These are phyloP conservation scores for Sebastes steindachneri DNA, from an alignment of 2,797 vertebrate genomes.

Conservation along the genomic window DNA sequence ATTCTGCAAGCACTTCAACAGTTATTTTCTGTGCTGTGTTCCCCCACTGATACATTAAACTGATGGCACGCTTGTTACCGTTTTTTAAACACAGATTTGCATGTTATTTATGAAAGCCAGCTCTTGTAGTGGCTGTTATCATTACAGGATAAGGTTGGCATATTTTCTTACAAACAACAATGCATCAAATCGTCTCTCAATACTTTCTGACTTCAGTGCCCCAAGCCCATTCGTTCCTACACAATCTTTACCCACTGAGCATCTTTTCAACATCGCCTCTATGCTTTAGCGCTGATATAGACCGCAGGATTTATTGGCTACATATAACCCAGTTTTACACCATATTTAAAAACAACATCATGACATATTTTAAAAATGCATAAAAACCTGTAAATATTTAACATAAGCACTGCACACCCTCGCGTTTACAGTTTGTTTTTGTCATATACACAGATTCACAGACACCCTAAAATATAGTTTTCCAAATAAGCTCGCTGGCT, in stretches of 20 bases:
- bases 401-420: background rate
- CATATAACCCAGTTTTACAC: no score
- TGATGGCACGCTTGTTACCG: background rate
- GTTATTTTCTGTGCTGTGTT: background rate
- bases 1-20: background rate
- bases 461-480: background rate
- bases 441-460: background rate
- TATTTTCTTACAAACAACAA: background rate
- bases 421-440: background rate
- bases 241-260: background rate
- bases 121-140: slow-evolving; percentile 1
- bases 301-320: no score
- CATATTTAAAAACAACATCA: background rate
- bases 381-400: background rate
- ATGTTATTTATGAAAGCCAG: background rate
- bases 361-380: background rate
- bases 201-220: background rate
- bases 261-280: no score
- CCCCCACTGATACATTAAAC: background rate
- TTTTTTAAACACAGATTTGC: background rate
- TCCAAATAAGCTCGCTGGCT: background rate
- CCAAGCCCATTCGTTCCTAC: background rate
- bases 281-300: no score
- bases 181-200: background rate
- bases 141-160: background rate